Percentiles rank a stretch among this genome's conserved stretches.
These are phyloP conservation scores for Papilio demoleus DNA, from an alignment of 2,888 invertebrate genomes.

Conservation along the genomic window DNA sequence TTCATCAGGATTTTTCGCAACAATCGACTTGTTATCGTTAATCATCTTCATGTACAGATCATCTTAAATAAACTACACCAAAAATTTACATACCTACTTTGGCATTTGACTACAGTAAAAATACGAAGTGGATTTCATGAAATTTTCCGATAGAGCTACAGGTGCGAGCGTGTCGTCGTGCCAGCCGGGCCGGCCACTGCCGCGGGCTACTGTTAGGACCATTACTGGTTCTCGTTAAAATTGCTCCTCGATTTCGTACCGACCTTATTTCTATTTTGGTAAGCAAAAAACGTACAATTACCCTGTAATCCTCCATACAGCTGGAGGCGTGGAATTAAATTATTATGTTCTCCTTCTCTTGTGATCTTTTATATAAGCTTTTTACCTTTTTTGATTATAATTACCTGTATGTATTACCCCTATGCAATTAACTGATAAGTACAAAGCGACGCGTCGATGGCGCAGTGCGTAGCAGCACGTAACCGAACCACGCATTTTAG, in stretches of 20 bases:
- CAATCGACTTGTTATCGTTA: too few relatives aligned
- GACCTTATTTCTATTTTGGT: constrained; percentile 19
- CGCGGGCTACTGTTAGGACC: constrained; percentile 16
- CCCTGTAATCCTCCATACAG: not conserved
- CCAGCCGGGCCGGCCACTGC: not conserved
- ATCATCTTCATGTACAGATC: too few relatives aligned
- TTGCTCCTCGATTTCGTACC: constrained; percentile 18
- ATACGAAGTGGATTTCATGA: too few relatives aligned
- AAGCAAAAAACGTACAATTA: constrained; percentile 8
- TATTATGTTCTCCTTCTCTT: constrained; percentile 7
- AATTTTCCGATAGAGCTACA: too few relatives aligned
- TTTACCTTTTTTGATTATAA: not conserved
- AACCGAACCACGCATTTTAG: too few relatives aligned
- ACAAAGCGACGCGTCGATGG: too few relatives aligned
- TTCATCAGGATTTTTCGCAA: too few relatives aligned
- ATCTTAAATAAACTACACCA: too few relatives aligned
- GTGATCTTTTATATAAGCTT: constrained; percentile 4
- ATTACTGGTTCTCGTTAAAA: constrained; percentile 17
- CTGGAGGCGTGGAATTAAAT: not conserved
- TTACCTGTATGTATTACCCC: not conserved
- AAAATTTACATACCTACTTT: too few relatives aligned
- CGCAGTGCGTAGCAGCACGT: too few relatives aligned
- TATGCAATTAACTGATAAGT: not conserved
- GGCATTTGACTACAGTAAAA: too few relatives aligned
- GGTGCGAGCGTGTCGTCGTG: not conserved